phyloP scores from a whole-genome alignment of 2,113 vertebrate species.

The Pteruthius melanotis region DNA sequence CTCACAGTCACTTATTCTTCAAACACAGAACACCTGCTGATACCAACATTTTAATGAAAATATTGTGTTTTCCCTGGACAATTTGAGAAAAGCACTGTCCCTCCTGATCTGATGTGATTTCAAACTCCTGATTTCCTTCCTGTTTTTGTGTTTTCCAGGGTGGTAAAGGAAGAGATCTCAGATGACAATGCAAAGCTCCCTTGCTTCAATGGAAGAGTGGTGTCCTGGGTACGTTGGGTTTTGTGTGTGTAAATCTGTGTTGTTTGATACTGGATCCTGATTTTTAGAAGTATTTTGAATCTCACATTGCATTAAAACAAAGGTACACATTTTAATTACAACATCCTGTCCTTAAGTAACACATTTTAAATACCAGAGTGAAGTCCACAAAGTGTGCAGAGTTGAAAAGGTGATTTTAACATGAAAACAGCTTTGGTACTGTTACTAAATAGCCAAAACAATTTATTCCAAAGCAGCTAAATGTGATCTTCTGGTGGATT shows the following conservation, averaged over 20 bases:
- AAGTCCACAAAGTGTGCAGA: neutral
- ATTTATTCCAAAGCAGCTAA: neutral
- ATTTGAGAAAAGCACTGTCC: neutral
- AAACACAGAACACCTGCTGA: neutral
- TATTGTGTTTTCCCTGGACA: neutral
- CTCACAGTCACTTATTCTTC: neutral
- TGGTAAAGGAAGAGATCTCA: constrained; percentile 98
- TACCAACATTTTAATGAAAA: neutral
- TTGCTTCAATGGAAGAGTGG: constrained; percentile 97
- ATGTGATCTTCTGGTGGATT: neutral
- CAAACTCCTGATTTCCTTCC: neutral
- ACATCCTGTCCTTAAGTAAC: neutral
- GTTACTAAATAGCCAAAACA: neutral
- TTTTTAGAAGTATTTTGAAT: neutral
- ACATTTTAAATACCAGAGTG: neutral
- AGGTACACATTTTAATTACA: neutral
- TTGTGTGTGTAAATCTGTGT: fast-evolving
- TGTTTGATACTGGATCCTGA: neutral
- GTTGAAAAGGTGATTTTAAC: neutral
- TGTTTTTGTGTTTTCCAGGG: constrained; percentile 70
- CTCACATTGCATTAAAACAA: neutral
- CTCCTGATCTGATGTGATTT: neutral
- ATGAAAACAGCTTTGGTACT: neutral
- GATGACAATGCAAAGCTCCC: constrained; percentile 96
- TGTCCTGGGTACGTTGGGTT: constrained; percentile 90